Evolutionary conservation across 2,888 invertebrate species (phyloP).

Genomic region (Eueremaeus valkanovi): DNA sequence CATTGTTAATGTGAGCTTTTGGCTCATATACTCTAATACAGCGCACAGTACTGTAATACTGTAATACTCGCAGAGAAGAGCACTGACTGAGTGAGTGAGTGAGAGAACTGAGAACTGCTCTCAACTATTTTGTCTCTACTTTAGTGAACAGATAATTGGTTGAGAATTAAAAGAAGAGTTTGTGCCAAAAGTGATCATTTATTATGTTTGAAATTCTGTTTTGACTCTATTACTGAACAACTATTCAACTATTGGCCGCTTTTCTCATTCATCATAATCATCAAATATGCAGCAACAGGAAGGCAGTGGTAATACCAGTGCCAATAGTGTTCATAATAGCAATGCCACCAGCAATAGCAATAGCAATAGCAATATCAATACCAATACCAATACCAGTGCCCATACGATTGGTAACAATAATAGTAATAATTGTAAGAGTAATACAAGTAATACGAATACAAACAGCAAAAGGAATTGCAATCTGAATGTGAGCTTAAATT

Average conservation of each 20-base stretch:
- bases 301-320: constrained; percentile 8
- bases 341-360: neutral
- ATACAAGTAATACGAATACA: neutral
- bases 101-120: neutral
- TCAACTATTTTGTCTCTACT: constrained; percentile 13
- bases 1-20: constrained; percentile 23
- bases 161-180: constrained; percentile 4
- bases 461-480: neutral
- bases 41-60: neutral
- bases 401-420: neutral
- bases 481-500: neutral
- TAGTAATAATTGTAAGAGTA: neutral
- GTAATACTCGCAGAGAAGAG: too few species aligned
- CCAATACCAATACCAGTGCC: neutral
- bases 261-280: neutral
- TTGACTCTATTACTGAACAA: neutral
- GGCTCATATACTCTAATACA: neutral
- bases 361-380: neutral
- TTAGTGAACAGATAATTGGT: constrained; percentile 1
- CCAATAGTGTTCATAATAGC: constrained; percentile 3
- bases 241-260: neutral
- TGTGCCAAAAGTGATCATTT: constrained; percentile 34
- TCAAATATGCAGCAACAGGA: constrained; percentile 18
- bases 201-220: neutral
- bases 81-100: too few species aligned